Conservation (phyloP, 2,113 vertebrate genomes). For the Phalacrocorax pelagicus region DNA sequence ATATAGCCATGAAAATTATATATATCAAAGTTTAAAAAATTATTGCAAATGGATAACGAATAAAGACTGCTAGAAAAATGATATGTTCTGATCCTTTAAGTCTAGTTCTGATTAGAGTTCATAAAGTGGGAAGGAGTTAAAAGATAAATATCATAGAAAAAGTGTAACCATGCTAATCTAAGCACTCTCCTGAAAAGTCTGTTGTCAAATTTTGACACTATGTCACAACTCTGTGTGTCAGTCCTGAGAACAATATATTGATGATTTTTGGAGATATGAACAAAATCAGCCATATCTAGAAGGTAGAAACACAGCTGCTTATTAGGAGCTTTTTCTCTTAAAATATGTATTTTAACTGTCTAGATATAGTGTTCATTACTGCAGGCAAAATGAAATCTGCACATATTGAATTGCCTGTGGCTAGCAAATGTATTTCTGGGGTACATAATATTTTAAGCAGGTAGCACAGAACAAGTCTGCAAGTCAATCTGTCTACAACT, state of each 20-base stretch:
- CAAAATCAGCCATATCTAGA: conserved; percentile 21
- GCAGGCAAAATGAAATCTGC: conserved; percentile 5
- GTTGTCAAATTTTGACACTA: conserved; percentile 16
- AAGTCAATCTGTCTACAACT: conserved; percentile 40
- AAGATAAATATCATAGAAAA: conserved; percentile 14
- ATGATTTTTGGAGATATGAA: neutral
- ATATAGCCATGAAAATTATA: accelerated
- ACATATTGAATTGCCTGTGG: conserved; percentile 58
- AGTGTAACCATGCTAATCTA: neutral
- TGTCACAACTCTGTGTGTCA: conserved; percentile 30
- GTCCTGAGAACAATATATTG: conserved; percentile 26
- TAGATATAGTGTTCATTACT: conserved; percentile 28
- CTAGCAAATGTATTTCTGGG: conserved; percentile 51
- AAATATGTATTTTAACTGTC: conserved; percentile 33
- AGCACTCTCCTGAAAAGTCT: neutral
- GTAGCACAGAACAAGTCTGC: conserved; percentile 17
- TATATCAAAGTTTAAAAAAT: neutral
- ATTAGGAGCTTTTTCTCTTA: neutral
- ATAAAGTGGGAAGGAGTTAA: neutral
- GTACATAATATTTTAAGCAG: conserved; percentile 48
- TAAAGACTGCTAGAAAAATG: neutral
- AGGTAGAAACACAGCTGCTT: conserved; percentile 13
- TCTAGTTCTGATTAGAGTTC: neutral
- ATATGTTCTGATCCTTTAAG: neutral
- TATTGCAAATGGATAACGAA: neutral